phyloP scores from a whole-genome alignment of 2,113 vertebrate species.

The Spea bombifrons region DNA sequence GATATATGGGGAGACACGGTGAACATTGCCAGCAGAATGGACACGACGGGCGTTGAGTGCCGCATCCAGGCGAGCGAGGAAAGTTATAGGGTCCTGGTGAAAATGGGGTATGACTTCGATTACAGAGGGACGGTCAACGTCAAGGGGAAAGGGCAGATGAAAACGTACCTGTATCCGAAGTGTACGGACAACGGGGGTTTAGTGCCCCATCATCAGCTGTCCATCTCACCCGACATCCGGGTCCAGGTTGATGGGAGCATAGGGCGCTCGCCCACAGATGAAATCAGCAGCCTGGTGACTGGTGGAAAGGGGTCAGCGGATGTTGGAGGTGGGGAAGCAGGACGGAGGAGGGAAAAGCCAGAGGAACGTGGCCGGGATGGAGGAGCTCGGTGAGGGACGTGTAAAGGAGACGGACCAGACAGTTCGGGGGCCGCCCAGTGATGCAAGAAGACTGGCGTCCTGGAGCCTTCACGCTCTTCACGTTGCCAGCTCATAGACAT shows the following conservation, averaged over 20 bases:
- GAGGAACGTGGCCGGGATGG: constrained; percentile 41
- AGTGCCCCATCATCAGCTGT: constrained; percentile 76
- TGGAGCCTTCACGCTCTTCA: constrained; percentile 10
- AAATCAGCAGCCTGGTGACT: constrained; percentile 84
- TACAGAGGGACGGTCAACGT: constrained; percentile 97
- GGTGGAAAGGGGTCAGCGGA: constrained; percentile 37
- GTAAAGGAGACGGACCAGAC: constrained; percentile 23
- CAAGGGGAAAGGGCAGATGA: constrained; percentile 98
- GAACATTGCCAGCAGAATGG: constrained; percentile 98
- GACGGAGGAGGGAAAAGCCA: constrained; percentile 34
- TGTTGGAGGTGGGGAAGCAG: constrained; percentile 17
- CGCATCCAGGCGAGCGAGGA: constrained; percentile 97
- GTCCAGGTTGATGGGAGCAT: constrained; percentile 98
- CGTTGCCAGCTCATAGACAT: constrained; percentile 23
- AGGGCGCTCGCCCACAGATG: constrained; percentile 92
- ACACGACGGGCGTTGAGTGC: constrained; percentile 94
- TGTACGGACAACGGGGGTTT: constrained; percentile 80
- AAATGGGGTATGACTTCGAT: constrained; percentile 94
- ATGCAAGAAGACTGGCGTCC: constrained; percentile 6
- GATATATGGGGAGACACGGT: constrained; percentile 99
- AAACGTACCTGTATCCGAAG: constrained; percentile 94
- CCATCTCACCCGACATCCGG: constrained; percentile 92
- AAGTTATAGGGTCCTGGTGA: constrained; percentile 83
- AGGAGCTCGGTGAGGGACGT: constrained; percentile 41
- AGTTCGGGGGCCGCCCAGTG: constrained; percentile 14